phyloP scores from a whole-genome alignment of 2,797 vertebrate species.

The Cynodonichthys magdalenae region DNA sequence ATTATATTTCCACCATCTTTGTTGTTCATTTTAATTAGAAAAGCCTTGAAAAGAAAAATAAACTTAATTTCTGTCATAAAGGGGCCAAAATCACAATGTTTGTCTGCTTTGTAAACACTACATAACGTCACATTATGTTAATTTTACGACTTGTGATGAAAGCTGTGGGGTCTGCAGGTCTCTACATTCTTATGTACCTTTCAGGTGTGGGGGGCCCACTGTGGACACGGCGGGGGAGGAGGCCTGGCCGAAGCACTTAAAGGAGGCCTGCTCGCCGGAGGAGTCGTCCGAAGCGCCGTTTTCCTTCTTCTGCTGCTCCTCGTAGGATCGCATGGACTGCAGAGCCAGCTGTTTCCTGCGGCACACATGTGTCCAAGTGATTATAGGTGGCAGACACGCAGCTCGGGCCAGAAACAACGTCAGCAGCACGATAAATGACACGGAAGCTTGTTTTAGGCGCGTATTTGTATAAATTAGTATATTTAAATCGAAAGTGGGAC shows the following conservation, averaged over 20 bases:
- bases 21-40: neutral
- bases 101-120: neutral
- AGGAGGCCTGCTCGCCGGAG: slow-evolving; percentile 91
- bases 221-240: slow-evolving; percentile 90
- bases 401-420: slow-evolving; percentile 29
- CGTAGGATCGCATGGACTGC: slow-evolving; percentile 94
- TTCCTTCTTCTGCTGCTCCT: slow-evolving; percentile 96
- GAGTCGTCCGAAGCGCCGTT: slow-evolving; percentile 94
- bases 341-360: slow-evolving; percentile 96
- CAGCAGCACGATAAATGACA: slow-evolving; percentile 4
- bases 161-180: slow-evolving; percentile 43
- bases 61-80: too few relatives aligned
- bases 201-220: slow-evolving; percentile 90
- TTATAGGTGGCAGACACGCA: slow-evolving; percentile 17
- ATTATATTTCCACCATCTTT: neutral
- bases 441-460: neutral
- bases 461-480: too few relatives aligned
- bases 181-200: slow-evolving; percentile 80
- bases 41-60: too few relatives aligned
- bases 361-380: slow-evolving; percentile 39
- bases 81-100: neutral
- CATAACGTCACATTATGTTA: slow-evolving; percentile 9
- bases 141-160: slow-evolving; percentile 24
- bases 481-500: slow-evolving; percentile 24
- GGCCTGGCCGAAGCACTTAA: slow-evolving; percentile 91